These are phyloP conservation scores for Coptodon bakossiorum DNA, from an alignment of 2,113 vertebrate genomes.

Conservation along the genomic window DNA sequence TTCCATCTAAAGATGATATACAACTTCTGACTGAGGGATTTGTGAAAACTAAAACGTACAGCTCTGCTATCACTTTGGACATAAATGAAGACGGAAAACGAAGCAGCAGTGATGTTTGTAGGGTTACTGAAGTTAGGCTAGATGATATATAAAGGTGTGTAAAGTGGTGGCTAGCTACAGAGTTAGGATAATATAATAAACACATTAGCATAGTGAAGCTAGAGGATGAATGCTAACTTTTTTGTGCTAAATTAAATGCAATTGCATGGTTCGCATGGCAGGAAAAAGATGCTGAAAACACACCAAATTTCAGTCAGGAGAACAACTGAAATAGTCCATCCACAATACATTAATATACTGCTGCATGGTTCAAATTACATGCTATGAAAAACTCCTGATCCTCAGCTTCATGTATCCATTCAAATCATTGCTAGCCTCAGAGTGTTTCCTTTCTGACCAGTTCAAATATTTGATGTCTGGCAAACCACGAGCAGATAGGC, in stretches of 20 bases:
- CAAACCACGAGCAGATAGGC: neutral
- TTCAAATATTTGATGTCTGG: neutral
- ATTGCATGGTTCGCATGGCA: rapidly evolving
- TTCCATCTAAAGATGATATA: neutral
- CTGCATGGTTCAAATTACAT: neutral
- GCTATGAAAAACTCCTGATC: neutral
- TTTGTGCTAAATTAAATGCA: neutral
- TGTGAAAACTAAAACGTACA: neutral
- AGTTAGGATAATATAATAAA: rapidly evolving
- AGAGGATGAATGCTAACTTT: neutral
- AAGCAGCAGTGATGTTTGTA: neutral
- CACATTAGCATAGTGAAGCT: neutral
- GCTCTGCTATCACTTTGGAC: neutral
- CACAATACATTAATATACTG: neutral
- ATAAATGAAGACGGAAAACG: neutral
- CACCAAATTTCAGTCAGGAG: neutral
- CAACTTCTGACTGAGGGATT: neutral
- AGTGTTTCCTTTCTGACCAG: rapidly evolving
- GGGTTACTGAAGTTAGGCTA: neutral
- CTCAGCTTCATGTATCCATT: neutral
- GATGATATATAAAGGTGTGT: neutral
- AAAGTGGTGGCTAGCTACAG: rapidly evolving
- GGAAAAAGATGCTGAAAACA: neutral
- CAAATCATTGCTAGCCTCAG: neutral
- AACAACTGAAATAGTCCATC: neutral